These are phyloP conservation scores for Manduca sexta DNA, from an alignment of 1,140 invertebrate species.

Conservation along the genomic window DNA sequence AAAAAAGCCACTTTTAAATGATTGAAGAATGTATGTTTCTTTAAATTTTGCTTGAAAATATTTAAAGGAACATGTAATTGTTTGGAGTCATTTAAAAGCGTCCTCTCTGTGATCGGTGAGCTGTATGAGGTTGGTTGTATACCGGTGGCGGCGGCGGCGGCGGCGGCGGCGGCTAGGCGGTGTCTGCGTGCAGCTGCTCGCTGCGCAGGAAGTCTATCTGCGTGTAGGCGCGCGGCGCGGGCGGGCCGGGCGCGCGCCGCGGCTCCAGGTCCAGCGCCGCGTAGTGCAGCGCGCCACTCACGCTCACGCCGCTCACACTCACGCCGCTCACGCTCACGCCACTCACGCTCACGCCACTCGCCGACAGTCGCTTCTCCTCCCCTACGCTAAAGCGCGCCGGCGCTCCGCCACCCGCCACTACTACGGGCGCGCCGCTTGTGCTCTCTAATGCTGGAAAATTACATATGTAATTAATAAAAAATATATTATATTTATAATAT, in stretches of 20 bases:
- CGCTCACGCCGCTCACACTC: slow-evolving; percentile 5
- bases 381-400: slow-evolving; percentile 14
- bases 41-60: too few species aligned
- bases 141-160: too few species aligned
- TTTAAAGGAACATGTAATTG: too few species aligned
- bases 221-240: slow-evolving; percentile 46
- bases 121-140: too few species aligned
- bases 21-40: too few species aligned
- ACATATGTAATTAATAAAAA: too few species aligned
- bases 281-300: slow-evolving; percentile 35
- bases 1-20: too few species aligned
- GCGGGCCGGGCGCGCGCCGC: slow-evolving; percentile 25
- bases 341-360: too few species aligned
- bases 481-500: too few species aligned
- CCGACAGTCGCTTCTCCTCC: neutral
- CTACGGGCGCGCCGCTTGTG: neutral
- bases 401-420: slow-evolving; percentile 7
- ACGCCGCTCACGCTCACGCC: neutral
- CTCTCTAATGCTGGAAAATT: too few species aligned
- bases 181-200: slow-evolving; percentile 41
- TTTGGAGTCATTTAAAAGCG: too few species aligned
- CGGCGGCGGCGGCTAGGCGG: slow-evolving; percentile 9
- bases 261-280: slow-evolving; percentile 58
- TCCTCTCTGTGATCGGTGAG: too few species aligned
- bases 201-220: slow-evolving; percentile 56